Conservation (phyloP, 2,888 invertebrate species). For the Tenthredo scrophulariae region DNA sequence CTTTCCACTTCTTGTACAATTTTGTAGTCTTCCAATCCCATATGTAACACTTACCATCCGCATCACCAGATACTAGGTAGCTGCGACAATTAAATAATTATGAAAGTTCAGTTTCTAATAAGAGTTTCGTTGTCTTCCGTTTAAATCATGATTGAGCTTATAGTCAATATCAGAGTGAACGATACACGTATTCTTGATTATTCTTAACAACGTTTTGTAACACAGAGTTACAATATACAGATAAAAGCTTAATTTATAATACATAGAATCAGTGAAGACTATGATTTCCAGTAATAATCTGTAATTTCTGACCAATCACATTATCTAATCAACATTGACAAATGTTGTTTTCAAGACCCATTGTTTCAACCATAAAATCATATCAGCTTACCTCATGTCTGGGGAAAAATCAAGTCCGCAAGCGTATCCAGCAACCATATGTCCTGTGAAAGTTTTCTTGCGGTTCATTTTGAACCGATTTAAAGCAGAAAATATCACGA, state of each 20-base stretch:
- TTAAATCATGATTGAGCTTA: not conserved
- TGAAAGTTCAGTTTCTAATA: not conserved
- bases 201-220: not conserved
- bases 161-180: not conserved
- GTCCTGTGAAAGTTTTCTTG: conserved; percentile 98
- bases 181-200: not conserved
- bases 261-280: not conserved
- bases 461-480: conserved; percentile 99
- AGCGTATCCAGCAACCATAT: conserved; percentile 99
- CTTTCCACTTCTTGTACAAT: conserved; percentile 99
- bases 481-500: conserved; percentile 97
- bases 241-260: conserved; percentile 41
- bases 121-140: not conserved
- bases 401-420: conserved; percentile 98
- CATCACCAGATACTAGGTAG: conserved; percentile 98
- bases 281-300: not conserved
- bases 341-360: not conserved
- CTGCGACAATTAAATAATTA: conserved; percentile 80
- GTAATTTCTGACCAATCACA: not conserved
- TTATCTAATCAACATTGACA: not conserved
- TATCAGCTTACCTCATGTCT: conserved; percentile 91
- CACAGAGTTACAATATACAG: not conserved
- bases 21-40: conserved; percentile 99
- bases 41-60: conserved; percentile 98
- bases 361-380: not conserved